Base-by-base conservation (phyloP, 1,140 invertebrate genomes). In the Gryon sp. region DNA sequence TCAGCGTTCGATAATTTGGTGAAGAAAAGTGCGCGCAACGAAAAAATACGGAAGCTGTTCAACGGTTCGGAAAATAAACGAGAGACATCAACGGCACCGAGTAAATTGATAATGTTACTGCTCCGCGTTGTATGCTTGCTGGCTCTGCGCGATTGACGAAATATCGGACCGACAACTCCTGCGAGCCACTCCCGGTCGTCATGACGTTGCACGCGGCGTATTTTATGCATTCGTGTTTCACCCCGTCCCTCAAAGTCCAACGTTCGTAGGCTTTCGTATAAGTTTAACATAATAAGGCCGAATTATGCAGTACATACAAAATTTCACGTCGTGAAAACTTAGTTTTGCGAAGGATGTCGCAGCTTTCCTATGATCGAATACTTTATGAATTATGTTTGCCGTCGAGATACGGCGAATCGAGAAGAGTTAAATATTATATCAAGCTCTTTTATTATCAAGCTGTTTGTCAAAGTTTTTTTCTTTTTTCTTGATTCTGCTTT, bases 231-330 rank as follows among this genome's bases (percentile, higher is more conserved):
- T 84, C 70, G 66, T 45, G n/a, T 40, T 76, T 79, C 76, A 65
- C 60, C 70, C 70, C 59, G 32, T 12, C 26, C n/a, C 48, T 53
- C 26, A 62, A 60, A 78, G 70, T 76, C 74, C 52, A 41, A 38
- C 65, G 50, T 69, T 76, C 62, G 32, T 73, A 52, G 73, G 74
- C 65, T 81, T 68, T 59, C 78, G 85, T 84, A 86, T 87, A 87
- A n/a, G 80, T 76, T 87, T 87, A 86, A 82, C 85, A 87, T 87
- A 87, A 87, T 87, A 80, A 81, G 82, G 48, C 55, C 45, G 75
- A 62, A 87, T 87, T 87, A 87, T 87, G 66, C 85, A 81, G 79
- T 79, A 83, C 82, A 84, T 82, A 84, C 82, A 81, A 84, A 84
- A 84, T 85, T 87, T 83, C 53, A 65, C 74, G 73, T 78, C 32